These are phyloP conservation scores for Acanthurus tractus DNA, from an alignment of 2,797 vertebrate species.

Conservation along the genomic window DNA sequence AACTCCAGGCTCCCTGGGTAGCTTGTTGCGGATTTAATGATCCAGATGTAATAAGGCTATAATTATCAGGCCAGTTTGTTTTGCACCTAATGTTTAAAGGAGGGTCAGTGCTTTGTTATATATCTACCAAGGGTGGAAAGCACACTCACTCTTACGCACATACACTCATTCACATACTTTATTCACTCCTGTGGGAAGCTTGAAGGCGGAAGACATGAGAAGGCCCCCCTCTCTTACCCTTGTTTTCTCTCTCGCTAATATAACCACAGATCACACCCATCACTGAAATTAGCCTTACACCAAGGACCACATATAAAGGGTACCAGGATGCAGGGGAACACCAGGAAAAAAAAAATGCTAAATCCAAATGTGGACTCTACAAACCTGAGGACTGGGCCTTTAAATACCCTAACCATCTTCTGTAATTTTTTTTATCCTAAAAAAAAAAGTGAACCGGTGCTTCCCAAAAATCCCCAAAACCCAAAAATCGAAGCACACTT, in stretches of 20 bases:
- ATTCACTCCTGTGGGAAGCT: conserved; percentile 38
- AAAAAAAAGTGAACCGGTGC: not conserved
- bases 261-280: conserved; percentile 8
- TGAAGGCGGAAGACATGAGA: conserved; percentile 40
- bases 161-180: conserved; percentile 16
- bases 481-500: not conserved
- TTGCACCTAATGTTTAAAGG: conserved; percentile 78
- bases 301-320: conserved; percentile 29
- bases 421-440: not conserved
- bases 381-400: not conserved
- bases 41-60: conserved; percentile 81
- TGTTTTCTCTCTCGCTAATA: conserved; percentile 25
- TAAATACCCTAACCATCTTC: not conserved
- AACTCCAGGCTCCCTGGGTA: conserved; percentile 68
- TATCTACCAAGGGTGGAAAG: conserved; percentile 71
- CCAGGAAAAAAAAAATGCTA: conserved; percentile 21
- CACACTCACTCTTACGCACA: conserved; percentile 41
- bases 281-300: conserved; percentile 52
- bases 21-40: conserved; percentile 82
- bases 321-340: conserved; percentile 28
- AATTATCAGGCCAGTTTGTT: conserved; percentile 80
- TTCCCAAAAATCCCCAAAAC: not conserved
- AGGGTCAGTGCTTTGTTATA: conserved; percentile 79
- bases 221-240: conserved; percentile 6
- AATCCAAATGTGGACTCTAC: conserved; percentile 13